Percentiles rank a stretch among this genome's conserved stretches.
Evolutionary conservation across 1,140 invertebrate genomes (phyloP).

Genomic region (Papilio aristodemus): DNA sequence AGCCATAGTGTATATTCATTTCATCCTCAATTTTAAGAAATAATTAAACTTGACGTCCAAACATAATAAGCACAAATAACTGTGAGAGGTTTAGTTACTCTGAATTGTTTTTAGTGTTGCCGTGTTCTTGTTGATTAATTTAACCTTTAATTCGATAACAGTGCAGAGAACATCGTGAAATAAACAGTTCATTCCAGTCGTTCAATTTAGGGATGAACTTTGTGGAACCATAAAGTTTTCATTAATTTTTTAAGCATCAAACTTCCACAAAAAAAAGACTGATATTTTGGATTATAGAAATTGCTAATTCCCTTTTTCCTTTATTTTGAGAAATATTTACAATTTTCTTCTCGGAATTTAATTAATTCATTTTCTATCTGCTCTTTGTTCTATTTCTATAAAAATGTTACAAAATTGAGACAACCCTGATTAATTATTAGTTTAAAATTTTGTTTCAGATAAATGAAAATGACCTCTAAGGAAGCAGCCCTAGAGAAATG

Average conservation of each 20-base stretch:
- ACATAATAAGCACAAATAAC: neutral
- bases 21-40: neutral
- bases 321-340: too few relatives aligned
- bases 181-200: neutral
- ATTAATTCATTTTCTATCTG: too few relatives aligned
- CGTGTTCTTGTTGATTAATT: slow-evolving; percentile 31
- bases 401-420: too few relatives aligned
- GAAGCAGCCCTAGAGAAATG: slow-evolving; percentile 43
- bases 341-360: too few relatives aligned
- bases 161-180: neutral
- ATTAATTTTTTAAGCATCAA: neutral
- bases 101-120: neutral
- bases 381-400: too few relatives aligned
- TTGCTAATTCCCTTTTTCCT: too few relatives aligned
- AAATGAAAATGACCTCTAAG: slow-evolving; percentile 49
- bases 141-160: slow-evolving; percentile 43
- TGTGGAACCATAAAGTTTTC: neutral
- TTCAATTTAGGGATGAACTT: slow-evolving; percentile 15
- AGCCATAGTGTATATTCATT: too few relatives aligned
- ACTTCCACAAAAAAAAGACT: too few relatives aligned
- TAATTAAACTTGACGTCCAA: neutral
- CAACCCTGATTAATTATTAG: too few relatives aligned
- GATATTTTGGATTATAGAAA: too few relatives aligned
- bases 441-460: slow-evolving; percentile 55
- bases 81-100: neutral